Evolutionary conservation across 2,888 invertebrate genomes (phyloP).

Genomic region (Stenodera caucasica): DNA sequence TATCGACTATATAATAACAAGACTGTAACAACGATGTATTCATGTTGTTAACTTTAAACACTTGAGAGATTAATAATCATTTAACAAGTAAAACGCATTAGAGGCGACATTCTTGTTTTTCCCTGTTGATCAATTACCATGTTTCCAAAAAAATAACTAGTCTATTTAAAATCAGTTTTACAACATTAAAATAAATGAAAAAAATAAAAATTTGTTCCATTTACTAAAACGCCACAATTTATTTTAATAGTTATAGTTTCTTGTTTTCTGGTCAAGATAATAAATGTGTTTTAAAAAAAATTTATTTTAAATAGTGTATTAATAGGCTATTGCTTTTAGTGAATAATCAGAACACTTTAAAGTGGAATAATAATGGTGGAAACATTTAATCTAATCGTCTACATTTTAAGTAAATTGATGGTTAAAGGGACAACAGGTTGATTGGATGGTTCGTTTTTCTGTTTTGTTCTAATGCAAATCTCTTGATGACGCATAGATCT

Average conservation of each 20-base stretch:
- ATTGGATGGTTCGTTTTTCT: background rate
- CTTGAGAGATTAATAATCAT: conserved; percentile 53
- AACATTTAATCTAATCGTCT: conserved; percentile 53
- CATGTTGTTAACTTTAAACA: conserved; percentile 55
- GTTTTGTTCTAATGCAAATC: background rate
- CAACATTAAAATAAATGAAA: background rate
- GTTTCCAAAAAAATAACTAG: conserved; percentile 1
- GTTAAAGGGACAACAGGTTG: background rate
- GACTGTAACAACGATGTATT: conserved; percentile 53
- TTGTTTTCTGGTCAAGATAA: conserved; percentile 16
- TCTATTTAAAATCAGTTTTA: background rate
- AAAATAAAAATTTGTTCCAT: background rate
- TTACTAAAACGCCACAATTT: conserved; percentile 7
- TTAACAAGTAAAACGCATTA: conserved; percentile 55
- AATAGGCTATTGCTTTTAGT: conserved; percentile 55
- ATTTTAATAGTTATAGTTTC: background rate
- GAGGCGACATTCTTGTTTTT: conserved; percentile 46
- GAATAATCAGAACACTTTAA: conserved; percentile 50
- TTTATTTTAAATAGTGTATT: conserved; percentile 49
- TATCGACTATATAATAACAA: conserved; percentile 43
- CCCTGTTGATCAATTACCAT: background rate
- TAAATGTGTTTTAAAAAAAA: conserved; percentile 43
- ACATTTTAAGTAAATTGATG: conserved; percentile 36
- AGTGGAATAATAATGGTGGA: conserved; percentile 39
- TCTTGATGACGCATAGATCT: background rate